Conservation (phyloP, 2,113 vertebrate genomes). For the Odocoileus virginianus region DNA sequence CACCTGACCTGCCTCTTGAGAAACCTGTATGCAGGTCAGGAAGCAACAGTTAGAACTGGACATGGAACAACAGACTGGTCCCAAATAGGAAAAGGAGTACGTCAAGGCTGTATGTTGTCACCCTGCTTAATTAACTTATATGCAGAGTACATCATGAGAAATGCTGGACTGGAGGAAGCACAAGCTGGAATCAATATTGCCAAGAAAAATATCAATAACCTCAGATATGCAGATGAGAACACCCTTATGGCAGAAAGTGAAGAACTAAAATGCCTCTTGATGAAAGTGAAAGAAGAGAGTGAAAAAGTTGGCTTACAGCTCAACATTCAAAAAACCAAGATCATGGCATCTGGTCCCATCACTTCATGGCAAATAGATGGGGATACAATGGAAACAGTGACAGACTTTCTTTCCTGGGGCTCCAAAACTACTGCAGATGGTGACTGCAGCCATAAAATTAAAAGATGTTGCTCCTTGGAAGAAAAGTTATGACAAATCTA, state of each 20-base stretch:
- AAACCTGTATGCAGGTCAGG: too few relatives aligned
- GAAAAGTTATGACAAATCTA: neutral
- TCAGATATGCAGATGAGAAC: neutral
- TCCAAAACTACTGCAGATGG: neutral
- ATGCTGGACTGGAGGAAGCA: neutral
- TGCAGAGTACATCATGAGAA: too few relatives aligned
- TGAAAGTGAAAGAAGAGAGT: neutral
- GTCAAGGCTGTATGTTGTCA: too few relatives aligned
- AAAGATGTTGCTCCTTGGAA: neutral
- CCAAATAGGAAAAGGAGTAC: too few relatives aligned
- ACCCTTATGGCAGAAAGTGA: neutral
- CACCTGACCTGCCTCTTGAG: too few relatives aligned
- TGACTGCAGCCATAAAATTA: neutral
- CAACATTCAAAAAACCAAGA: neutral
- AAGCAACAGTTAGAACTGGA: too few relatives aligned
- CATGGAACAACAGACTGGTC: too few relatives aligned
- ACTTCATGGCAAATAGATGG: neutral
- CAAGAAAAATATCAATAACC: neutral
- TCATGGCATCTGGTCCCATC: neutral
- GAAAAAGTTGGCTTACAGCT: neutral
- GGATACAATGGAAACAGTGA: neutral
- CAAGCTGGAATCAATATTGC: neutral
- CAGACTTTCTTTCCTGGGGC: neutral
- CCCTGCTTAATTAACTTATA: too few relatives aligned
- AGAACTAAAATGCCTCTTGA: neutral